phyloP scores from a whole-genome alignment of 2,113 vertebrate species.

The Dasyprocta punctata region DNA sequence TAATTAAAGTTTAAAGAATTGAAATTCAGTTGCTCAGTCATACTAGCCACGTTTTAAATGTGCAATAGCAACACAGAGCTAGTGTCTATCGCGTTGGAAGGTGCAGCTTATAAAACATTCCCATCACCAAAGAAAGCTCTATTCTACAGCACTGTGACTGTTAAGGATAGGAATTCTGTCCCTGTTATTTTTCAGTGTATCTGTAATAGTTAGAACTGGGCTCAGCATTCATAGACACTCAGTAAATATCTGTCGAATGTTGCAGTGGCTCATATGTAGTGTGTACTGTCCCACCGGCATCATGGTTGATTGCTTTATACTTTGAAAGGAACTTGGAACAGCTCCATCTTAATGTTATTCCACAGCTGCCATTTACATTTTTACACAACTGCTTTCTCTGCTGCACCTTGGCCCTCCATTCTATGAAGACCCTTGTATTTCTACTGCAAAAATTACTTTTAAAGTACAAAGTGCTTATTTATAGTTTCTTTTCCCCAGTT shows the following conservation, averaged over 20 bases:
- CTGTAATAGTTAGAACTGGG: neutral
- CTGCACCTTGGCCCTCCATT: neutral
- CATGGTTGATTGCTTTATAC: neutral
- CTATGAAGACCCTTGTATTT: neutral
- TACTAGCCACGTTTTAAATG: neutral
- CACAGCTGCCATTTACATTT: neutral
- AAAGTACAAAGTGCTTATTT: constrained; percentile 33
- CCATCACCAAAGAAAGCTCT: neutral
- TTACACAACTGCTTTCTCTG: neutral
- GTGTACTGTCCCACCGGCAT: neutral
- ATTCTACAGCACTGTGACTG: neutral
- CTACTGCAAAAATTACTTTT: constrained; percentile 6
- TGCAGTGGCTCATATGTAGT: neutral
- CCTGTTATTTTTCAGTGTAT: neutral
- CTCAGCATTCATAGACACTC: neutral
- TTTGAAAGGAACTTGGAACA: neutral
- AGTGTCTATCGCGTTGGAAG: neutral
- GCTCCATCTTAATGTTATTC: neutral
- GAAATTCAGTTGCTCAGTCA: neutral
- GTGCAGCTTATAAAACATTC: neutral
- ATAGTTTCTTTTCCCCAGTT: neutral
- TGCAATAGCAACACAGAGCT: neutral
- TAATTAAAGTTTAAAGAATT: constrained; percentile 8
- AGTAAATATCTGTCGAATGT: neutral
- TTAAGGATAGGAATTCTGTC: neutral